Conservation (phyloP, 2,113 vertebrate species). For the Ifrita kowaldi region DNA sequence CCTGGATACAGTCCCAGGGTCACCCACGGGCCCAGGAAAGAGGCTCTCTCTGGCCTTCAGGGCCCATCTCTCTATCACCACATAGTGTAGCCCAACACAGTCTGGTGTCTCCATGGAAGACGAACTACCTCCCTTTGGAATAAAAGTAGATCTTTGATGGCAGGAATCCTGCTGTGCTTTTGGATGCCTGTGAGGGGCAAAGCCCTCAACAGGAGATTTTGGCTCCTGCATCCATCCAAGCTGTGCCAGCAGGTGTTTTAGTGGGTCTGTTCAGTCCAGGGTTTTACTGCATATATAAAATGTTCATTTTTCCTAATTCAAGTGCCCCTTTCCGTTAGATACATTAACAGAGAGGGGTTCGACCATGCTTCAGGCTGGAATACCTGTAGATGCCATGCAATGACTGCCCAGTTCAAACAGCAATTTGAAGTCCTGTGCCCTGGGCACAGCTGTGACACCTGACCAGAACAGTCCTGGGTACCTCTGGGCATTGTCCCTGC, state of each 20-base stretch:
- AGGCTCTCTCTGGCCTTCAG: no score
- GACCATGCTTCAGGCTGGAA: background rate
- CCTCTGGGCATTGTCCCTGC: background rate
- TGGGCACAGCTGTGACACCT: background rate
- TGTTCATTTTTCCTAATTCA: background rate
- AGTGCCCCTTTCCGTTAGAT: background rate
- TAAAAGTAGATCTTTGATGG: background rate
- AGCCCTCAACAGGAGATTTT: background rate
- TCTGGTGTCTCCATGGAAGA: background rate
- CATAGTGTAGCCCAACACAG: no score
- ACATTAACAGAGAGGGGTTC: fast-evolving
- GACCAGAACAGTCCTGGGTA: background rate
- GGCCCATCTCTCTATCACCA: no score
- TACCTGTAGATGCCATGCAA: background rate
- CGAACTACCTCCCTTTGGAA: background rate
- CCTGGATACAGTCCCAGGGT: no score
- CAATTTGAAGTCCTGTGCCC: background rate
- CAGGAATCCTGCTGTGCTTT: background rate
- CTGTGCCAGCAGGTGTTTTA: background rate
- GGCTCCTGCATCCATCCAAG: background rate
- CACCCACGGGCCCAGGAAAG: no score
- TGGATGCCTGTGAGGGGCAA: background rate
- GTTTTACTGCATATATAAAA: background rate
- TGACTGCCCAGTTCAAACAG: background rate
- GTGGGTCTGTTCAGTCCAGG: background rate